These are phyloP conservation scores for Kuschelorhynchus macadamiae DNA, from an alignment of 2,888 invertebrate genomes.

Conservation along the genomic window DNA sequence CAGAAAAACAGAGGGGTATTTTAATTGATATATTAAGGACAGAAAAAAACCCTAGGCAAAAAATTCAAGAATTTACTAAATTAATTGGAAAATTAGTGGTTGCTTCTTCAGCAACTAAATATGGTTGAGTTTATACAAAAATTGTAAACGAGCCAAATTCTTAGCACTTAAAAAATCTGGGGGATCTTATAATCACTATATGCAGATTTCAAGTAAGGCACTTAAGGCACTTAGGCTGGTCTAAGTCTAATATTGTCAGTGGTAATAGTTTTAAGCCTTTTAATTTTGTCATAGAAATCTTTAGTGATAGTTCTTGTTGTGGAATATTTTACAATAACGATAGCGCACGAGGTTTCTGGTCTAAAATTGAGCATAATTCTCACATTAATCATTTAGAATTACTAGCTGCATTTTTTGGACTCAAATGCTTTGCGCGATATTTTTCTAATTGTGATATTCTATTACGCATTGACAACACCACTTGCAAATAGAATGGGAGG, in stretches of 20 bases:
- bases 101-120: neutral
- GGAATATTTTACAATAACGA: slow-evolving; percentile 45
- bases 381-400: no score
- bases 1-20: neutral
- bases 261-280: no score
- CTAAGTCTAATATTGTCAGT: slow-evolving; percentile 35
- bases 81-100: neutral
- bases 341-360: slow-evolving; percentile 48
- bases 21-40: neutral
- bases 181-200: slow-evolving; percentile 37
- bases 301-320: slow-evolving; percentile 55
- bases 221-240: slow-evolving; percentile 52
- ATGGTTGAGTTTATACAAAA: neutral
- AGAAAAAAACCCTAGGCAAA: neutral
- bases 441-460: no score
- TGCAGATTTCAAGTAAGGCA: no score
- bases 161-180: slow-evolving; percentile 1
- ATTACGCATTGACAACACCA: no score
- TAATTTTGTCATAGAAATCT: slow-evolving; percentile 40
- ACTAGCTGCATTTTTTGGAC: slow-evolving; percentile 31
- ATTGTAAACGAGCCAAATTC: neutral
- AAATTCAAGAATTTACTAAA: neutral
- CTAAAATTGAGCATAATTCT: slow-evolving; percentile 25
- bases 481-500: neutral
- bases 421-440: slow-evolving; percentile 50